These are phyloP conservation scores for Dysdera silvatica DNA, from an alignment of 1,140 invertebrate species.

Conservation along the genomic window DNA sequence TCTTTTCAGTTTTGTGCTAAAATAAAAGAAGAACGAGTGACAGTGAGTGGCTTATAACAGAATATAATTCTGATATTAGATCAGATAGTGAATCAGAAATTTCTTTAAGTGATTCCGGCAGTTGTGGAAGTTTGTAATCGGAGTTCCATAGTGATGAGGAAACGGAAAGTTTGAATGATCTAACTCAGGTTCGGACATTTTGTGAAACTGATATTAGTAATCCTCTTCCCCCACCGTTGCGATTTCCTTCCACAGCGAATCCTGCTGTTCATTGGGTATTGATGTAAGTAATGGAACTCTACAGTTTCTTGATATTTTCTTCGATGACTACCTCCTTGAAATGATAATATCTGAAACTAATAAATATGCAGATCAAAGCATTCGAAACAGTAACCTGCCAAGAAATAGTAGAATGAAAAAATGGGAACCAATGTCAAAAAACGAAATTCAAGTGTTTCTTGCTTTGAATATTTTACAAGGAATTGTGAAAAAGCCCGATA, in stretches of 20 bases:
- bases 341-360: slow-evolving; percentile 9
- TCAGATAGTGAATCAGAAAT: slow-evolving; percentile 1
- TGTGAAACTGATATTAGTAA: slow-evolving; percentile 2
- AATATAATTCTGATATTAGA: slow-evolving; percentile 1
- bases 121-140: not conserved
- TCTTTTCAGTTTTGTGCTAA: not conserved
- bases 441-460: not conserved
- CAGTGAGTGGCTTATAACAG: not conserved
- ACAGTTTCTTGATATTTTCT: slow-evolving; percentile 13
- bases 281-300: slow-evolving; percentile 9
- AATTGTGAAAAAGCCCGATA: not conserved
- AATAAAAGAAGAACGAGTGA: not conserved
- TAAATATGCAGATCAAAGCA: not conserved
- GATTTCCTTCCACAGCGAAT: slow-evolving; percentile 5
- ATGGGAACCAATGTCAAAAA: not conserved
- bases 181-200: slow-evolving; percentile 2
- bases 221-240: not conserved
- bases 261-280: slow-evolving; percentile 9
- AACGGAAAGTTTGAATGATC: slow-evolving; percentile 6
- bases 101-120: slow-evolving; percentile 9
- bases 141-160: slow-evolving; percentile 7
- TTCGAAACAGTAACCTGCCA: not conserved
- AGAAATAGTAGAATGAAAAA: not conserved
- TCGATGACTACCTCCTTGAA: slow-evolving; percentile 2
- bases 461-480: slow-evolving; percentile 1